Evolutionary conservation across 2,888 invertebrate genomes (phyloP), one percentile per base, ranked within the genome.

Genomic region (Aphodius sticticus): DNA sequence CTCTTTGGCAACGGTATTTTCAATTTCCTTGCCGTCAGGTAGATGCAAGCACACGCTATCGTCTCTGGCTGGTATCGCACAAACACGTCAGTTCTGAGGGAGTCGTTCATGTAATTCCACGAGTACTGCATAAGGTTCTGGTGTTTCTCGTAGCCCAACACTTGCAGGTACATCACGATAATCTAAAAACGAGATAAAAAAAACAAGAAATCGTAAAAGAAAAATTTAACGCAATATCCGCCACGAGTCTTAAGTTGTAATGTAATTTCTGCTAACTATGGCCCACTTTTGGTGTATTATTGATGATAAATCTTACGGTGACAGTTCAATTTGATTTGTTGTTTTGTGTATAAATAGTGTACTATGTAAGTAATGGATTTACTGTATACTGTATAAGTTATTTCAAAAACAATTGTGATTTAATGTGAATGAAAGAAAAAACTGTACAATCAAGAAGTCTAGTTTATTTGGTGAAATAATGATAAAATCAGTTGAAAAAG

Each of bases 51-150:
- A 89, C 99, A 99, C 0, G 99, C 99, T 79, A 99, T 98, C 0
- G 98, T 97, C 89, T 99, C 99, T 0, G 99, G 99, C 81, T 96
- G 95, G 88, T 97, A 98, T 74, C 97, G 93, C 88, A 99, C 94
- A 89, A 99, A 99, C 0, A 98, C 98, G 89, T 99, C 97, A 0
- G 99, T 98, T 69, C 99, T 92, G 76, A 99, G 90, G 0, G 99
- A 97, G 91, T 99, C 99, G 89, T 99, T 99, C 99, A 99, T 99
- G 90, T 99, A 99, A 89, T 99, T 99, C 99, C 99, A 99, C 3
- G 99, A 95, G 89, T 95, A 94, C 89, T 99, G 99, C 93, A 99
- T 97, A 69, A 99, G 91, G 83, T 95, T 94, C 79, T 94, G 93
- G 88, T 98, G 95, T 87, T 95, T 95, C 87, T 98, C 96, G 86